Evolutionary conservation across 2,113 vertebrate genomes (phyloP).

Genomic region (Microtus montanus): DNA sequence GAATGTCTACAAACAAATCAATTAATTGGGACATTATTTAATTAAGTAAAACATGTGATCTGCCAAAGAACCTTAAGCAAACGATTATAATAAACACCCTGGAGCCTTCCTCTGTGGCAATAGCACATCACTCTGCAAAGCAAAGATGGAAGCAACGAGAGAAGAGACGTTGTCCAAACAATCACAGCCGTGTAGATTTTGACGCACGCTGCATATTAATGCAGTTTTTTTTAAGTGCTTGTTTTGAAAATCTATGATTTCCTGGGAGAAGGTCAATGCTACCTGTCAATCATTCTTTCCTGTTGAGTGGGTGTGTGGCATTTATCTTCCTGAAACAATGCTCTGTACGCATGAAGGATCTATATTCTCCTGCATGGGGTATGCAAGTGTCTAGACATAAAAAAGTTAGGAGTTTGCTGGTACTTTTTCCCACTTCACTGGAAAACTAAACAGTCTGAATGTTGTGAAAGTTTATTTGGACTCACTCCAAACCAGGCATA

Average conservation of each 20-base stretch:
- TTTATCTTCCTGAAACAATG: slow-evolving; percentile 45
- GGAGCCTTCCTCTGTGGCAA: slow-evolving; percentile 40
- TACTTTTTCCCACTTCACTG: not conserved
- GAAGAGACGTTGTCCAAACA: slow-evolving; percentile 67
- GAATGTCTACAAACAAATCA: slow-evolving; percentile 86
- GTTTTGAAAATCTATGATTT: slow-evolving; percentile 52
- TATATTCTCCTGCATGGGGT: not conserved
- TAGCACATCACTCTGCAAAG: not conserved
- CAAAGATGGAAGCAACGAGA: not conserved
- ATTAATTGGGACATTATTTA: slow-evolving; percentile 87
- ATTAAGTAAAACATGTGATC: slow-evolving; percentile 84
- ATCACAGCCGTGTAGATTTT: not conserved
- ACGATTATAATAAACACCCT: slow-evolving; percentile 70
- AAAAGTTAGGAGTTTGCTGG: slow-evolving; percentile 22
- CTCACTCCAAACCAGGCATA: not conserved
- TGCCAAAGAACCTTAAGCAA: slow-evolving; percentile 80
- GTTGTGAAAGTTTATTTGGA: slow-evolving; percentile 31
- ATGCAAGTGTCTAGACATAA: not conserved
- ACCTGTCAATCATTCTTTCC: slow-evolving; percentile 8
- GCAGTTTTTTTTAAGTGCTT: slow-evolving; percentile 3
- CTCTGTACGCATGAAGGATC: slow-evolving; percentile 13
- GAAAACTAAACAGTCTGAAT: slow-evolving; percentile 30
- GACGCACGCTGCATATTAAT: slow-evolving; percentile 38
- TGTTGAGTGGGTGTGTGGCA: not conserved
- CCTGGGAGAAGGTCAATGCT: slow-evolving; percentile 24